phyloP scores from a whole-genome alignment of 23 tunicate genomes.

The Trididemnum clinides region DNA sequence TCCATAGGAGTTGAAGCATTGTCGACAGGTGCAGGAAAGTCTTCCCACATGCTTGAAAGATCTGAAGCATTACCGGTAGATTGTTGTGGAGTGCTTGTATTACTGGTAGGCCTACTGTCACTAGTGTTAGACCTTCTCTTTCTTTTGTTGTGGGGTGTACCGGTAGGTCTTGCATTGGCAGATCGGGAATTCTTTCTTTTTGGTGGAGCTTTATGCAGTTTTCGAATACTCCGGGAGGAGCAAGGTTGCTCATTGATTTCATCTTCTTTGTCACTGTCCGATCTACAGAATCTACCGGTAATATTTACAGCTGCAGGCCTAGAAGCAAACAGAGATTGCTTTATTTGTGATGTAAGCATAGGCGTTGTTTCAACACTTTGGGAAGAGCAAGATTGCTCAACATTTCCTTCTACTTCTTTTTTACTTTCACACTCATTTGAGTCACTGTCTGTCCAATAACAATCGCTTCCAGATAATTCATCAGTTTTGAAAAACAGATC shows the following conservation, averaged over 20 bases:
- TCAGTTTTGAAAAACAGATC: constrained; percentile 33
- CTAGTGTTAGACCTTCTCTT: constrained; percentile 26
- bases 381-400: constrained; percentile 9
- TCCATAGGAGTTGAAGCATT: constrained; percentile 36
- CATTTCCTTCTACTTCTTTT: constrained; percentile 2
- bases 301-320: constrained; percentile 36
- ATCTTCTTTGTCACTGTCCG: constrained; percentile 18
- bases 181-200: constrained; percentile 15
- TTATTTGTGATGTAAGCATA: too few species aligned
- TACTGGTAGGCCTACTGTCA: constrained; percentile 28
- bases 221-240: constrained; percentile 27
- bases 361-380: constrained; percentile 12
- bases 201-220: constrained; percentile 18
- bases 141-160: constrained; percentile 39
- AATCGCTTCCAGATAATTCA: constrained; percentile 32
- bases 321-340: constrained; percentile 20
- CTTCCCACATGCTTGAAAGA: constrained; percentile 36
- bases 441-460: constrained; percentile 33
- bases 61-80: constrained; percentile 19
- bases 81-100: constrained; percentile 17
- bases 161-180: constrained; percentile 33
- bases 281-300: constrained; percentile 1
- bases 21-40: constrained; percentile 30
- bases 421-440: constrained; percentile 26
- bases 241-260: constrained; percentile 31